phyloP scores from a whole-genome alignment of 2,888 invertebrate genomes.

The Sarcophaga caerulescens region DNA sequence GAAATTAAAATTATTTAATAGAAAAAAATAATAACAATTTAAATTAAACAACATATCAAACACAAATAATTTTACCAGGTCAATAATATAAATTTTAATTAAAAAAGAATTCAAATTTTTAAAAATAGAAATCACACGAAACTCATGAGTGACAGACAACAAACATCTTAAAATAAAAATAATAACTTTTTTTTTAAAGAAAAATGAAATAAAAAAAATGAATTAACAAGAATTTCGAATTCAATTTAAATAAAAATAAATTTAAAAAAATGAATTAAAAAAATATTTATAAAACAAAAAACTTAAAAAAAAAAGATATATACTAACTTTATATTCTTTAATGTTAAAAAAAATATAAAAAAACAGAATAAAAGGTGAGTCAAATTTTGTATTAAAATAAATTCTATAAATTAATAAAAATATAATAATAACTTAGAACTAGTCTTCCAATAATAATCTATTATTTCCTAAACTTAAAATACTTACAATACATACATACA shows the following conservation, averaged over 20 bases:
- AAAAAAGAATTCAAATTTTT: background rate
- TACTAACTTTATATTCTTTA: background rate
- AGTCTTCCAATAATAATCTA: conserved; percentile 66
- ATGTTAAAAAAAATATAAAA: conserved; percentile 10
- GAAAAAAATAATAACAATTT: conserved; percentile 25
- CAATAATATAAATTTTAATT: conserved; percentile 12
- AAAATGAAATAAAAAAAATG: background rate
- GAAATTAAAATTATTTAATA: conserved; percentile 10
- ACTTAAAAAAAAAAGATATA: background rate
- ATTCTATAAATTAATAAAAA: conserved; percentile 12
- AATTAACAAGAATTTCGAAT: conserved; percentile 1
- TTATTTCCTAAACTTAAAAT: conserved; percentile 48
- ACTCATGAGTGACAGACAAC: background rate
- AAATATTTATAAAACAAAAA: background rate
- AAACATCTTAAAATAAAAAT: background rate
- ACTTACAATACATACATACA: background rate
- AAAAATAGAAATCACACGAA: background rate
- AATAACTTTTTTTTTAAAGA: background rate
- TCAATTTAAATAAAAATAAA: background rate
- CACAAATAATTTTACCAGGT: conserved; percentile 38
- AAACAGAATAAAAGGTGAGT: conserved; percentile 63
- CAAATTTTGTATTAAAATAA: conserved; percentile 37
- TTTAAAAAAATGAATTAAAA: conserved; percentile 1
- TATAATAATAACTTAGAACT: conserved; percentile 58
- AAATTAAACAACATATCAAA: conserved; percentile 56